Base-by-base conservation (phyloP, 2,797 vertebrate genomes). In the Holocentrus rufus region DNA sequence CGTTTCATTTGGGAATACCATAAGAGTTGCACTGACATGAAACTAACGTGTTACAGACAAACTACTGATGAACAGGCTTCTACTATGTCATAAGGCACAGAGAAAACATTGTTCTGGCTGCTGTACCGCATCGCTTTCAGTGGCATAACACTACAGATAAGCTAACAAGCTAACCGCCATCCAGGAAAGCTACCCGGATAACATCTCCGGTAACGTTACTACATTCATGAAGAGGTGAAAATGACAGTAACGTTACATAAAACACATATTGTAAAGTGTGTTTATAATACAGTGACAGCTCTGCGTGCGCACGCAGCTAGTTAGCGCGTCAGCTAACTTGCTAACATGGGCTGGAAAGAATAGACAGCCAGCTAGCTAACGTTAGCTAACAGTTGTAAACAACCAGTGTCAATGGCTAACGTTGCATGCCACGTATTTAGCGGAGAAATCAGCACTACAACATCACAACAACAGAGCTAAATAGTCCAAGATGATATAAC, bases 321-420 rank as follows among this genome's bases (percentile, higher is more conserved):
- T 72, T 27, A 60, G 72, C 72, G 50, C 71, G 42, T 77, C 61
- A 9, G 65, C 70, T 89, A 87, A 83, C 81, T 81, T 85, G 90
- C 90, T 92, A 90, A 83, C 70, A 65, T 53, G 54, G 31, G 31
- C 7, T 8, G 31, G 72, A 75, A 68, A 72, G 71, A 69, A 53
- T 31, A 77, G 65, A 72, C 61, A 61, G 7, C 47, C 0, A 81
- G 86, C 87, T 89, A 90, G 76, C 80, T 42, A 14, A 55, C 79
- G 71, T 82, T 90, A 92, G 88, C 91, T 81, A 4, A 55, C 15
- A 63, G 81, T 86, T 91, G 90, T 91, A 91, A 93, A 93, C 91
- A 92, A 90, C 69, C 73, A 17, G 6, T 71, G 69, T 68, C 80
- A 67, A 64, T 66, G 72, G 72, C 67, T 84, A 86, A 54, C 75